Evolutionary conservation across 1,140 invertebrate genomes (phyloP).

Genomic region (Octopus sinensis): DNA sequence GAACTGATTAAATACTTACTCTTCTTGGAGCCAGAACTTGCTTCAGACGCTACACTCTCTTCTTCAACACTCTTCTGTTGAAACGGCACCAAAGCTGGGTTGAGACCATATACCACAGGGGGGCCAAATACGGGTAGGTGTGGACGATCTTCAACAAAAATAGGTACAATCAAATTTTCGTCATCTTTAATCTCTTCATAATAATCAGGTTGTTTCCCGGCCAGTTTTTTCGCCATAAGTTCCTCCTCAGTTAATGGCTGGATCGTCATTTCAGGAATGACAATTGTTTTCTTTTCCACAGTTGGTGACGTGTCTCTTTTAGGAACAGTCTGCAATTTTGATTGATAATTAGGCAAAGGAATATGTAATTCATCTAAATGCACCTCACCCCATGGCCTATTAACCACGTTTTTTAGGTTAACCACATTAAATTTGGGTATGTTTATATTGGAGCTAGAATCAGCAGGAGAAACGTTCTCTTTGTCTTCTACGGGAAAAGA

Average conservation of each 20-base stretch:
- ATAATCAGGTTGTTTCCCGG: neutral
- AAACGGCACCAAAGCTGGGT: neutral
- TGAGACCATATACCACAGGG: neutral
- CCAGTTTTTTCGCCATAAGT: neutral
- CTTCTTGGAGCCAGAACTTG: neutral
- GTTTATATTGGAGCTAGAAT: neutral
- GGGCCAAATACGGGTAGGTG: neutral
- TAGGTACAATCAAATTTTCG: neutral
- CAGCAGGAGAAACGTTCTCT: neutral
- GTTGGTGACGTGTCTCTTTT: neutral
- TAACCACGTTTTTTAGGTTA: neutral
- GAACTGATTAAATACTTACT: neutral
- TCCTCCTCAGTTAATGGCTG: neutral
- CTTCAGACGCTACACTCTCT: neutral
- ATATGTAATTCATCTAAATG: neutral
- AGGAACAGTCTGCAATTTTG: neutral
- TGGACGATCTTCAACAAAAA: neutral
- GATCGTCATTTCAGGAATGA: neutral
- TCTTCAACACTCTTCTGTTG: neutral
- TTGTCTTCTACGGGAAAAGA: neutral
- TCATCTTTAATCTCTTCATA: neutral
- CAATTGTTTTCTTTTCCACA: neutral
- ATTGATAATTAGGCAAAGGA: neutral
- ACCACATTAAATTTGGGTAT: neutral
- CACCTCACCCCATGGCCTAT: neutral